Evolutionary conservation across 2,888 invertebrate genomes (phyloP), one percentile per base, ranked within the genome.

Genomic region (Thyatira batis): DNA sequence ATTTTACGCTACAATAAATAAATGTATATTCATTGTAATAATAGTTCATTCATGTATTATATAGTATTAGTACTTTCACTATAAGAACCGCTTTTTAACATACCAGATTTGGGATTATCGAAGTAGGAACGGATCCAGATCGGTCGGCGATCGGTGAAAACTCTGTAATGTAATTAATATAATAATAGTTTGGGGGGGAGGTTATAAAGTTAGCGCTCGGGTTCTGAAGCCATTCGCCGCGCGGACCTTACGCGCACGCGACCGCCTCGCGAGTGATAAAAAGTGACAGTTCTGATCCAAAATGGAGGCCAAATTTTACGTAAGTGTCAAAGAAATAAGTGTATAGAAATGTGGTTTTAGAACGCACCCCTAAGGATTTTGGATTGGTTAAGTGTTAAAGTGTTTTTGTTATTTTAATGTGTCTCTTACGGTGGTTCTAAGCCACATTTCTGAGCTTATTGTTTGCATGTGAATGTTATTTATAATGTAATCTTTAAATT

Each of bases 241-340:
- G 91, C 89, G 82, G 76, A 73, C 73, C 67, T 69, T 70, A 76
- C 80, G 87, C 89, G 89, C 88, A 83, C 79, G 85, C 77, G 84
- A 80, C 73, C 78, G 82, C 74, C 70, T 77, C 89, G 88, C 87
- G 89, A 85, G 87, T 87, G 87, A 86, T 71, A 78, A 39, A 17
- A 60, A 79, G 82, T 86, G 82, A 84, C 80, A 85, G 77, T 85
- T 86, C 13, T 39, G 78, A 82, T 80, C 78, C 79, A 88, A 83
- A 73, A 91, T 91, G 91, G 86, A 89, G 84, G 85, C 88, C 80
- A 89, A 89, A 89, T 77, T 90, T 83, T 90, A 90, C 87, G 91
- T 91, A 91, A 91, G 91, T 91, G 91, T 85, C 85, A 87, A 83
- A 78, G 67, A 64, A 65, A 67, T 72, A 70, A 78, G 81, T 82